Evolutionary conservation across 1,140 invertebrate species (phyloP).

Genomic region (Branchinecta lindahli): DNA sequence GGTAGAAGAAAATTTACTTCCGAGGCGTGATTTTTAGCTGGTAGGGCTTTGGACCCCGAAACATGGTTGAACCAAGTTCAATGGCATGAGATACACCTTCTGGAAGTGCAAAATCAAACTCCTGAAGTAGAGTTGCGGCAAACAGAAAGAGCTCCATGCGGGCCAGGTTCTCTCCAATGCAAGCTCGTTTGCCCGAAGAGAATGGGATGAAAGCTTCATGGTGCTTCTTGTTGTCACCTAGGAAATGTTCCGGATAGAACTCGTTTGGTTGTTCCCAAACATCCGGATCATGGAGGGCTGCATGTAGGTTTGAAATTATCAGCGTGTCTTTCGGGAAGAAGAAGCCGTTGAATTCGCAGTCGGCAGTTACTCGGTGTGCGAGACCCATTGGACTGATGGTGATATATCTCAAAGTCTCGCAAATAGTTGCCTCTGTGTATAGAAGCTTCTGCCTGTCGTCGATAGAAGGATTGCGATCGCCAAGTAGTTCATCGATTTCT

Average conservation of each 20-base stretch:
- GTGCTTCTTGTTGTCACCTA: constrained; percentile 25
- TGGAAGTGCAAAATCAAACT: constrained; percentile 27
- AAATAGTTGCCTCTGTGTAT: constrained; percentile 26
- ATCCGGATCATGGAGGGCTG: constrained; percentile 25
- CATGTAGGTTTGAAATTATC: constrained; percentile 29
- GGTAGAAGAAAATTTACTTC: too few species aligned
- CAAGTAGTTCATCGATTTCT: constrained; percentile 61
- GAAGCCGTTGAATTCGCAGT: constrained; percentile 24
- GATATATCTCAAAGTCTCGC: constrained; percentile 22
- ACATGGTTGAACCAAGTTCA: too few species aligned
- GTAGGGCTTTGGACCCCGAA: too few species aligned
- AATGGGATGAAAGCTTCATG: constrained; percentile 14
- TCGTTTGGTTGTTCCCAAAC: constrained; percentile 28
- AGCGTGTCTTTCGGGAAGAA: constrained; percentile 29
- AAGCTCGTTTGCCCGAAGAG: constrained; percentile 26
- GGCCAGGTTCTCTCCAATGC: constrained; percentile 33
- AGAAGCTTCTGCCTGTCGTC: constrained; percentile 53
- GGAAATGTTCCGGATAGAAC: constrained; percentile 30
- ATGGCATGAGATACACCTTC: too few species aligned
- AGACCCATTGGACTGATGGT: constrained; percentile 21
- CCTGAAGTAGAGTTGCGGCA: constrained; percentile 30
- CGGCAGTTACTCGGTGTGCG: constrained; percentile 19
- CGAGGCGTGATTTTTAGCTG: too few species aligned
- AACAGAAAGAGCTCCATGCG: constrained; percentile 34
- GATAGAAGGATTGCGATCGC: constrained; percentile 46